Evolutionary conservation across 2,113 vertebrate genomes (phyloP), one percentile per base, ranked within the genome.

Genomic region (Dendropsophus ebraccatus): DNA sequence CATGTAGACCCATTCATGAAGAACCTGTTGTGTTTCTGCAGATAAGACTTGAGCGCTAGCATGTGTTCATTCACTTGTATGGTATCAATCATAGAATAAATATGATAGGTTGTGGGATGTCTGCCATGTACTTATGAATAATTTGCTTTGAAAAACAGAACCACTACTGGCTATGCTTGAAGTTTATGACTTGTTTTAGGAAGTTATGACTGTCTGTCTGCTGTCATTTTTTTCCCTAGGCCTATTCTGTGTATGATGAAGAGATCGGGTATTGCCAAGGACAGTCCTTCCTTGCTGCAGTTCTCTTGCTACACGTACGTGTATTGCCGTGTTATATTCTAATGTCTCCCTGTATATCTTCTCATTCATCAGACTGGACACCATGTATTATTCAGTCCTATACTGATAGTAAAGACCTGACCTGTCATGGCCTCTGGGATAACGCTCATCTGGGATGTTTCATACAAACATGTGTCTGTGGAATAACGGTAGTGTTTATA

Each of bases 221-320:
- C 37, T 47, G 13, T 81, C 37, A 17, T 79, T 54, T 50, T 82
- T 86, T 84, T 60, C 14, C 50, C 16, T 87, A 99, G 98, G 97
- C 98, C 30, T 99, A 99, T 88, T 99, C 98, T 67, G 98, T 99
- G 87, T 99, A 99, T 25, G 98, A 99, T 85, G 96, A 99, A 89
- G 98, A 99, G 94, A 99, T 99, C 65, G 98, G 98, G 56, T 99
- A 99, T 90, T 99, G 98, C 90, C 98, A 99, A 90, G 98, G 98
- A 87, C 98, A 99, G 83, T 99, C 98, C 0, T 99, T 99, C 91
- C 95, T 99, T n/a, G 98, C 98, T 84, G 98, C 98, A 82, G 98
- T 99, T 89, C 94, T 99, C 88, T 96, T 99, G 16, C 92, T 99
- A 78, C 98, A 99, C 35, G 98, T 99, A 90, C 97, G 98, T 98